A percentile compares a stretch with the other conserved stretches of the same genome.
phyloP scores from a whole-genome alignment of 2,797 vertebrate species.

The Scarus forsteni region DNA sequence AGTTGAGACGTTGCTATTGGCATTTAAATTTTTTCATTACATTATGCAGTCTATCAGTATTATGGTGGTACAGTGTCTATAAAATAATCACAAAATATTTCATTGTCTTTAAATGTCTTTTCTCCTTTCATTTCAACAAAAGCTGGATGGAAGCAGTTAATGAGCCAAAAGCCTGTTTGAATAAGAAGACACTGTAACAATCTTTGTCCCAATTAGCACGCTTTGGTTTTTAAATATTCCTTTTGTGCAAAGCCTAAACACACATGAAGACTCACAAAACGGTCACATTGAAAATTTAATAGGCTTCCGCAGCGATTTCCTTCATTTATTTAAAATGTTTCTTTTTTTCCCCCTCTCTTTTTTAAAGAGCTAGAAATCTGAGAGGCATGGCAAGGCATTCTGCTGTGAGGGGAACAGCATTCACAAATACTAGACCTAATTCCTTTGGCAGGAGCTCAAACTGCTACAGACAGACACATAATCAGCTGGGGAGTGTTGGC shows the following conservation, averaged over 20 bases:
- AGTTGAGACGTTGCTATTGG: conserved; percentile 8
- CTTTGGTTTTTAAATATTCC: conserved; percentile 83
- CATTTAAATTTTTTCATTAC: neutral
- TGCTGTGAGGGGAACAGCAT: conserved; percentile 81
- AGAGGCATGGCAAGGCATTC: conserved; percentile 78
- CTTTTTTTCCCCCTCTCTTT: conserved; percentile 37
- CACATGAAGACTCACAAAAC: conserved; percentile 87
- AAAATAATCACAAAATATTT: conserved; percentile 60
- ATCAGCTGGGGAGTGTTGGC: conserved; percentile 86
- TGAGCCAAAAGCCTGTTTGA: conserved; percentile 82
- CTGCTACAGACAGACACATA: conserved; percentile 87
- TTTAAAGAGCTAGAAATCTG: conserved; percentile 76
- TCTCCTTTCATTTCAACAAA: conserved; percentile 74
- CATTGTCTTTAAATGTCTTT: conserved; percentile 74
- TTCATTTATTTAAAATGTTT: conserved; percentile 86
- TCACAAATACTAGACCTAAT: conserved; percentile 86
- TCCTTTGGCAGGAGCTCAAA: conserved; percentile 88
- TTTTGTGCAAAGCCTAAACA: conserved; percentile 85
- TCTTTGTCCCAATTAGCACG: conserved; percentile 82
- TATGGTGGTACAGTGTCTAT: conserved; percentile 29
- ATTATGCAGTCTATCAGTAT: conserved; percentile 38
- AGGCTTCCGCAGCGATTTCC: conserved; percentile 85
- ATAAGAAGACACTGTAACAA: conserved; percentile 80
- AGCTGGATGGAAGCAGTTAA: conserved; percentile 80
- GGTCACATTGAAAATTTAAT: conserved; percentile 86